Conservation (phyloP, 2,113 vertebrate species). For the Myotis yumanensis region DNA sequence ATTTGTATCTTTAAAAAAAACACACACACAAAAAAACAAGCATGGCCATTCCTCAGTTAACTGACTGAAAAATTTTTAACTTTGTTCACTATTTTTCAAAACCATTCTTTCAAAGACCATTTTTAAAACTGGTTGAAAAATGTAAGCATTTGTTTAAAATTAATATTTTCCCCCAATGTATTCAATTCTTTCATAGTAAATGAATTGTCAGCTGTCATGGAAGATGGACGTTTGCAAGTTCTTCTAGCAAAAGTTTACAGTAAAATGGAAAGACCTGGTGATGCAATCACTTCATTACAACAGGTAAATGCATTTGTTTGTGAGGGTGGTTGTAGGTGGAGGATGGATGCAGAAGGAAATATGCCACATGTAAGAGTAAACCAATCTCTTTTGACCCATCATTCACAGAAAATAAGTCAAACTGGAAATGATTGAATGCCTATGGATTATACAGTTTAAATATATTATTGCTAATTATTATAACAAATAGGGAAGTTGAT, state of each 20-base stretch:
- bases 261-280: conserved; percentile 90
- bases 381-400: background rate
- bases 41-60: background rate
- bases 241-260: conserved; percentile 95
- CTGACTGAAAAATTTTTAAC: background rate
- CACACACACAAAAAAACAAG: too few species aligned
- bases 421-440: background rate
- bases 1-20: background rate
- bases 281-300: conserved; percentile 90
- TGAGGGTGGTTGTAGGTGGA: background rate
- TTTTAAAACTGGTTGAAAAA: conserved; percentile 41
- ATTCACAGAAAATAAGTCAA: background rate
- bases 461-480: background rate
- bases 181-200: conserved; percentile 84
- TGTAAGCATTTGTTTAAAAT: conserved; percentile 22
- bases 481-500: background rate
- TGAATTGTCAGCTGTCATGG: conserved; percentile 90
- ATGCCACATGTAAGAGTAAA: background rate
- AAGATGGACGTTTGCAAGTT: conserved; percentile 91
- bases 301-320: conserved; percentile 82
- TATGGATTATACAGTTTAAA: background rate
- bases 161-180: background rate
- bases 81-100: conserved; percentile 30
- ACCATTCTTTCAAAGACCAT: background rate
- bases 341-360: background rate